phyloP scores from a whole-genome alignment of 2,888 invertebrate species.

The Tolmerus cingulatus region DNA sequence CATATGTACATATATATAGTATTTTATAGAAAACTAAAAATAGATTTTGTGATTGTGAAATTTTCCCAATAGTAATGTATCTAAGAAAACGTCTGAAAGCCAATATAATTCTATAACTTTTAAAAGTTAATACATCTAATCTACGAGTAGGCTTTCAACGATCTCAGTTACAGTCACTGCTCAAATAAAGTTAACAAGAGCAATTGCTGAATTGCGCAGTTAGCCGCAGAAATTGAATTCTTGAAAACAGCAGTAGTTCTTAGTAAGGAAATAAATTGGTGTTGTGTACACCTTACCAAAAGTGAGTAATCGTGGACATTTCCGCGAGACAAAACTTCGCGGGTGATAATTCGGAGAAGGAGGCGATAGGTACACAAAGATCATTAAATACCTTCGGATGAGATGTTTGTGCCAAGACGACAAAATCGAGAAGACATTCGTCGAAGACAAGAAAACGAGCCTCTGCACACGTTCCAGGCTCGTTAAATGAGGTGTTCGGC shows the following conservation, averaged over 20 bases:
- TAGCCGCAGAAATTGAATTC: too few relatives aligned
- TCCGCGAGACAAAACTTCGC: not conserved
- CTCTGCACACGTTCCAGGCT: conserved; percentile 5
- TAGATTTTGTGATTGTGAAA: too few relatives aligned
- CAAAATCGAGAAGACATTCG: not conserved
- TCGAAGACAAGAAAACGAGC: conserved; percentile 4
- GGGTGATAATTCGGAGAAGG: not conserved
- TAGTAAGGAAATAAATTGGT: not conserved
- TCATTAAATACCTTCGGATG: conserved; percentile 25
- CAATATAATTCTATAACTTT: too few relatives aligned
- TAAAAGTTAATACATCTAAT: too few relatives aligned
- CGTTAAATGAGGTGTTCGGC: not conserved
- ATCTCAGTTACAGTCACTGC: too few relatives aligned
- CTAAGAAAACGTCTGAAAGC: too few relatives aligned
- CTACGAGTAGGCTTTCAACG: too few relatives aligned
- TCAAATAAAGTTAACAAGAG: too few relatives aligned
- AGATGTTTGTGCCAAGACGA: not conserved
- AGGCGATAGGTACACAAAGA: not conserved
- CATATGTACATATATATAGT: too few relatives aligned
- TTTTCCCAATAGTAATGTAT: too few relatives aligned
- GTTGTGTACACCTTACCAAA: not conserved
- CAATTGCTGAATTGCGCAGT: too few relatives aligned
- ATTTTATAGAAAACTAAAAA: too few relatives aligned
- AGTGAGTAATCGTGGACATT: not conserved
- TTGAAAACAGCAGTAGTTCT: not conserved